Evolutionary conservation across 2,113 vertebrate species (phyloP).

Genomic region (Coptodon rendalli): DNA sequence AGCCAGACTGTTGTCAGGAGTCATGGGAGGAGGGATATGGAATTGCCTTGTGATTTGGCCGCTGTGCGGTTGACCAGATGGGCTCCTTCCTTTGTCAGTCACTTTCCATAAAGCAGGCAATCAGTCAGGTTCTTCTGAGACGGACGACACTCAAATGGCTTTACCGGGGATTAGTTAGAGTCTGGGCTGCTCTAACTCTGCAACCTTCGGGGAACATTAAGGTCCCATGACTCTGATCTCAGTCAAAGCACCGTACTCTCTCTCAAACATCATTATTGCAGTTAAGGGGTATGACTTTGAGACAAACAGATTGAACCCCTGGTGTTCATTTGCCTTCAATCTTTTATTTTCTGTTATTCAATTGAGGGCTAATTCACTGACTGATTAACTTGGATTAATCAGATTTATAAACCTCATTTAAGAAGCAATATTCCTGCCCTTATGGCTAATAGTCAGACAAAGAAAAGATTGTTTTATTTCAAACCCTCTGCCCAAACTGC

Average conservation of each 20-base stretch:
- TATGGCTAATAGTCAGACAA: slow-evolving; percentile 9
- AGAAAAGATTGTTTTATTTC: slow-evolving; percentile 1
- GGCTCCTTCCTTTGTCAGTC: slow-evolving; percentile 43
- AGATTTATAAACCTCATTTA: not conserved
- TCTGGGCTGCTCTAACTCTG: not conserved
- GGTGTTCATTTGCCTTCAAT: not conserved
- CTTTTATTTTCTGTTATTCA: not conserved
- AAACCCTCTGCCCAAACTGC: not conserved
- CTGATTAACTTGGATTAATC: not conserved
- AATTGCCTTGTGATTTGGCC: slow-evolving; percentile 1
- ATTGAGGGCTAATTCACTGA: not conserved
- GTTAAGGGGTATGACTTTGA: not conserved
- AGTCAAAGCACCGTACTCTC: not conserved
- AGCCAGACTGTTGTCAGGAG: not conserved
- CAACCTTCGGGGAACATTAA: slow-evolving; percentile 20
- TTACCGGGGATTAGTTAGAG: slow-evolving; percentile 1
- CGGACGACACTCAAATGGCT: not conserved
- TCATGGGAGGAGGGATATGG: not conserved
- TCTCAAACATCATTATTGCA: not conserved
- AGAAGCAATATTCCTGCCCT: not conserved
- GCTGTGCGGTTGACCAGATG: slow-evolving; percentile 17
- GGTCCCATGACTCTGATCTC: not conserved
- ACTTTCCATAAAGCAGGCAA: slow-evolving; percentile 50
- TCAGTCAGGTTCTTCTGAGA: slow-evolving; percentile 38
- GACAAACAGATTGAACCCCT: not conserved